Evolutionary conservation across 2,888 invertebrate genomes (phyloP), one percentile per base, ranked within the genome.

Genomic region (Hyles lineata): DNA sequence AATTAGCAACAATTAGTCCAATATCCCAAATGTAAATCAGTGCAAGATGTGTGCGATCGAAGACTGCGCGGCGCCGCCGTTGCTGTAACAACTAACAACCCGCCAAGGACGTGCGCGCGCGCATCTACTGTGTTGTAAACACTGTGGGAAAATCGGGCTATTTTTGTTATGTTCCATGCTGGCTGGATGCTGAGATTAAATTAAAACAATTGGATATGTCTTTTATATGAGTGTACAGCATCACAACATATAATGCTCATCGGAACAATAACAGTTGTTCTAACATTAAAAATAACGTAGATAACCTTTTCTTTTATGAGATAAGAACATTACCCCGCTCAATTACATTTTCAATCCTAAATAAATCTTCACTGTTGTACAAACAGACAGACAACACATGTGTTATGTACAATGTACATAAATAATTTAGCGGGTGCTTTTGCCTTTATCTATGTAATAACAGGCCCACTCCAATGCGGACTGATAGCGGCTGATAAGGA

Each of bases 361-460:
- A 61, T 25, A 59, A 6, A n/a, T 4, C n/a, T n/a, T n/a, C n/a
- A 59, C 59, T n/a, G 11, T 25, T 2, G 5, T 4, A 55, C 35
- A 21, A 17, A 72, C 19, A 9, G 55, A 63, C 63, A 55, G 58
- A 50, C 43, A 67, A 15, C 23, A 21, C 17, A 6, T 50, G 6
- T 21, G 21, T 9, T 23, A 43, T n/a, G 23, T 17, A n/a, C 7
- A 35, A 23, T 43, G 21, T 21, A 43, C 15, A 58, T 60, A 43
- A 43, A 55, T 32, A 58, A 72, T 70, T 60, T 35, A 25, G 50
- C 72, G 60, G 72, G 63, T 58, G 69, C 58, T 69, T 55, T 72
- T 72, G 63, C 35, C 7, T 71, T 71, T 75, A 75, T 75, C 74
- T 71, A 73, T 73, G 62, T 71, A 75, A 75, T 75, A 73, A 71